These are phyloP conservation scores for Aramus guarauna DNA, from an alignment of 2,113 vertebrate species.

Conservation along the genomic window DNA sequence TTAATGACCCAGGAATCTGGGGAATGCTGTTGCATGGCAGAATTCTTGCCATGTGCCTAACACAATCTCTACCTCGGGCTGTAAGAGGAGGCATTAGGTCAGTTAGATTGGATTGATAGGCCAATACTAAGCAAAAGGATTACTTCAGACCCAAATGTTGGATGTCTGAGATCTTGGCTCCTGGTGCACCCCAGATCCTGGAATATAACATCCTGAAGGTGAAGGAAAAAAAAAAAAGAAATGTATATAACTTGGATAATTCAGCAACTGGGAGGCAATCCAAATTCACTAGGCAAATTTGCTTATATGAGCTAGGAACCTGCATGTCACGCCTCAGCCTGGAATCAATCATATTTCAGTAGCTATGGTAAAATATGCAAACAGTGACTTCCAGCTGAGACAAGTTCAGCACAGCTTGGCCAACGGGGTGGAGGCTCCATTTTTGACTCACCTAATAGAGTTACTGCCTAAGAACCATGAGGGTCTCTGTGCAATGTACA, in stretches of 20 bases:
- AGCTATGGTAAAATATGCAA: conserved; percentile 33
- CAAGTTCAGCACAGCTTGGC: conserved; percentile 7
- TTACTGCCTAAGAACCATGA: background rate
- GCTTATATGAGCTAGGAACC: background rate
- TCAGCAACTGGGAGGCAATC: background rate
- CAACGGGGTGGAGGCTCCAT: background rate
- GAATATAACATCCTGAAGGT: background rate
- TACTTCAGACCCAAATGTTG: background rate
- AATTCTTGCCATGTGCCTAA: background rate
- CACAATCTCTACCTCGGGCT: background rate
- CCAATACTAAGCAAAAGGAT: background rate
- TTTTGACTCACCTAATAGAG: background rate
- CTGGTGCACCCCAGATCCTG: background rate
- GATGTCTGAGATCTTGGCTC: background rate
- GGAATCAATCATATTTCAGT: conserved; percentile 21
- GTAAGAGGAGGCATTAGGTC: background rate
- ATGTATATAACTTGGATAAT: background rate
- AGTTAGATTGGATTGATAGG: background rate
- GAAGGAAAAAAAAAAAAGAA: background rate
- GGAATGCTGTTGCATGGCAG: conserved; percentile 15
- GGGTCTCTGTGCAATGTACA: background rate
- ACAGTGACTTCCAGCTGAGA: conserved; percentile 46
- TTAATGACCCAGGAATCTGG: conserved; percentile 36
- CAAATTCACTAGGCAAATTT: background rate
- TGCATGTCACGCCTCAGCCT: conserved; percentile 9